Base-by-base conservation (phyloP, 2,888 invertebrate species). In the Apamea crenata region DNA sequence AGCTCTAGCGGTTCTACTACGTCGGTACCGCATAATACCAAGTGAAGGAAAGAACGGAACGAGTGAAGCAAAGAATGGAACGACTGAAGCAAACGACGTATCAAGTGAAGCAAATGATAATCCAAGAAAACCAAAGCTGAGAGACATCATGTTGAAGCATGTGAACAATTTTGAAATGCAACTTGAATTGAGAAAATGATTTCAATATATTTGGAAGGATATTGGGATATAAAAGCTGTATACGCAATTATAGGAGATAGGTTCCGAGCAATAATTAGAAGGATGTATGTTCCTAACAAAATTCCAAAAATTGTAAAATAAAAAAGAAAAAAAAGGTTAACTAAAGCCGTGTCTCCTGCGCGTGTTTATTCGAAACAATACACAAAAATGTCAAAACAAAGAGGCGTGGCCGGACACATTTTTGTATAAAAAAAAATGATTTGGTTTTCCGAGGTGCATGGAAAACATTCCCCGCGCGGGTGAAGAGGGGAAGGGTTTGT, bases 1-100 rank as follows among this genome's bases (percentile, higher is more conserved):
- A 1, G 91, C 94, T 0, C 7, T 95, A n/a, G 91, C 94, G 0
- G 93, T 92, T 0, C 76, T 95, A 18, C 47, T 96, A 12, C 80
- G 74, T 2, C 91, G 89, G 66, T 95, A 93, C 83, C 87, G 85
- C 25, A 61, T 95, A 14, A 53, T 82, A 29, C 86, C 88, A 8
- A 36, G 32, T 53, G 40, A 66, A 69, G 1, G 12, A 25, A 47
- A 50, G n/a, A 78, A 67, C 5, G 47, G 18, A 36, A 16, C 12
- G 1, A 32, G 53, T 68, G 50, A 79, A 61, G 18, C n/a, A 29
- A 67, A 40, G 16, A 71, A 68, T 21, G 40, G 29, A 1, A 18
- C 29, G 4, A 40, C 77, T 36, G 68, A 77, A n/a, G 10, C 32
- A n/a, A 50, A 40, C 2, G 29, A 40, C 21, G 59, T 29, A 6